Base-by-base conservation (phyloP, 2,797 vertebrate species). In the Centropyge bicolor region DNA sequence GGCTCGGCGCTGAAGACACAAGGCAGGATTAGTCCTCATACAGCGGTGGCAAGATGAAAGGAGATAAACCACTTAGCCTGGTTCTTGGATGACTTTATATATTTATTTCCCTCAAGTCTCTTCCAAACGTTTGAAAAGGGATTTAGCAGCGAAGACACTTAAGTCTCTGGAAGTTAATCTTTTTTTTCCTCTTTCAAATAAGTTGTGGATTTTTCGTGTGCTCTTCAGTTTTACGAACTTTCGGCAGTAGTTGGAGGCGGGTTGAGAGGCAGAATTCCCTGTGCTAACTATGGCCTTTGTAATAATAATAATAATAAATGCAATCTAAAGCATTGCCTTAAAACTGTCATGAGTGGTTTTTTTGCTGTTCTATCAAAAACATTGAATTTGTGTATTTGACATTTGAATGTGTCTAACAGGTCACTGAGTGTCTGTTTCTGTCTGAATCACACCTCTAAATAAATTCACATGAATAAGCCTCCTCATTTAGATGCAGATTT, bases 51-150 rank as follows among this genome's bases (percentile, higher is more conserved):
- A 83, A 94, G 94, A 95, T 94, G 92, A 95, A 95, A 93, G 93
- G 85, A 92, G 94, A 95, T 94, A 93, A 95, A 94, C 88, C 93
- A 93, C 90, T 94, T 92, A 92, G 90, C 85, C 80, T 83, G 80
- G 63, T 91, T 92, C 91, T 92, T 93, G 93, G 93, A 94, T 91
- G 83, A 93, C 89, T 93, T 95, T 92, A 93, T 95, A 92, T 94
- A 94, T 95, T 94, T 94, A 93, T 95, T 94, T 95, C 85, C 85
- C 84, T 74, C 88, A 91, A 91, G 84, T 91, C 90, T 94, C 86
- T 88, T 90, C 91, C 82, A 76, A 80, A 83, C 81, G 80, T 91
- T 93, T 94, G 92, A 94, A 94, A 94, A 89, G 78, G 91, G 92
- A 93, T 94, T 94, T 92, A 93, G 87, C 76, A 54, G 79, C 68